Evolutionary conservation across 2,113 vertebrate genomes (phyloP).

Genomic region (Oryctolagus cuniculus): mOryCun1.1 NC_091438.1:76783501-76784000

Average conservation of each 20-base stretch:
- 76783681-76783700: background rate
- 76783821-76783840: slow-evolving; percentile 33
- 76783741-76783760: slow-evolving; percentile 30
- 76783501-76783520: too few relatives aligned
- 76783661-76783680: background rate
- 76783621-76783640: background rate
- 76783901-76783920: slow-evolving; percentile 26
- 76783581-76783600: background rate
- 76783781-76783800: background rate
- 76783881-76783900: background rate
- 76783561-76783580: too few relatives aligned
- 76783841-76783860: background rate
- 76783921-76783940: background rate
- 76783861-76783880: slow-evolving; percentile 41
- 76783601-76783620: background rate
- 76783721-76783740: slow-evolving; percentile 12
- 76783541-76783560: too few relatives aligned
- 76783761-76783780: background rate
- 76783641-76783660: slow-evolving; percentile 10
- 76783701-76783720: slow-evolving; percentile 9
- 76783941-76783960: slow-evolving; percentile 39
- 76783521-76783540: too few relatives aligned
- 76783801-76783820: slow-evolving; percentile 6
- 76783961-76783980: too few relatives aligned
- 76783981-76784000: too few relatives aligned